A percentile compares a stretch with the other conserved stretches of the same genome.
phyloP scores from a whole-genome alignment of 1,140 invertebrate genomes.

The Dendroctonus valens region DNA sequence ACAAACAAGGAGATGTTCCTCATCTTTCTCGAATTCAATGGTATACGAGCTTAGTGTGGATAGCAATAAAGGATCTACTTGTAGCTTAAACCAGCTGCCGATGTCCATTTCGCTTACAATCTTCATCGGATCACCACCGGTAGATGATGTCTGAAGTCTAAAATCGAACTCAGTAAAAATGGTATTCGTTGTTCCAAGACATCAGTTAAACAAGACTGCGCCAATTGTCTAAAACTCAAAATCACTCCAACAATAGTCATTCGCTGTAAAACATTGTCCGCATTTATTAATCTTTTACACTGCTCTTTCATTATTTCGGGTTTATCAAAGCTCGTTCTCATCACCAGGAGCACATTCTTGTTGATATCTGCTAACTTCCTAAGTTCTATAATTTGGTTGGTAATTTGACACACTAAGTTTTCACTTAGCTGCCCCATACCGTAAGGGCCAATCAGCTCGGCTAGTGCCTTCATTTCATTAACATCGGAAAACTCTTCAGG shows the following conservation, averaged over 20 bases:
- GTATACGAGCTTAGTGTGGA: slow-evolving; percentile 85
- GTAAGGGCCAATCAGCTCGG: slow-evolving; percentile 98
- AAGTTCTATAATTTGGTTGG: slow-evolving; percentile 95
- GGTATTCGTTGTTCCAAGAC: slow-evolving; percentile 93
- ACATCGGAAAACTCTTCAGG: slow-evolving; percentile 98
- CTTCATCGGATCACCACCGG: slow-evolving; percentile 86
- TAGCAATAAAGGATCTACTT: slow-evolving; percentile 92
- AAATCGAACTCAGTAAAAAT: slow-evolving; percentile 92
- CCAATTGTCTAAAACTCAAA: slow-evolving; percentile 88
- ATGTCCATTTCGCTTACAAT: slow-evolving; percentile 96
- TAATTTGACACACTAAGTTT: slow-evolving; percentile 96
- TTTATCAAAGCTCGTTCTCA: slow-evolving; percentile 96
- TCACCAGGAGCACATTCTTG: slow-evolving; percentile 84
- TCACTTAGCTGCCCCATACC: slow-evolving; percentile 97
- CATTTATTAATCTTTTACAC: slow-evolving; percentile 84
- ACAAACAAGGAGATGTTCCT: slow-evolving; percentile 90
- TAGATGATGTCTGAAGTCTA: slow-evolving; percentile 91
- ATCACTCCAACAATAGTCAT: slow-evolving; percentile 99
- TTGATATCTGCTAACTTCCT: slow-evolving; percentile 92
- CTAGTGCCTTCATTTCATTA: slow-evolving; percentile 92
- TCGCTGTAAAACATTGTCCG: slow-evolving; percentile 91
- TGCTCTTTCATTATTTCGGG: slow-evolving; percentile 98
- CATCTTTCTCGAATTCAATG: slow-evolving; percentile 73
- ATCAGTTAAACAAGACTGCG: slow-evolving; percentile 91
- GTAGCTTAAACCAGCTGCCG: slow-evolving; percentile 88